Evolutionary conservation across 92 coral and sea anemone genomes (phyloP).

Genomic region (Umimayanthus kanabou): DNA sequence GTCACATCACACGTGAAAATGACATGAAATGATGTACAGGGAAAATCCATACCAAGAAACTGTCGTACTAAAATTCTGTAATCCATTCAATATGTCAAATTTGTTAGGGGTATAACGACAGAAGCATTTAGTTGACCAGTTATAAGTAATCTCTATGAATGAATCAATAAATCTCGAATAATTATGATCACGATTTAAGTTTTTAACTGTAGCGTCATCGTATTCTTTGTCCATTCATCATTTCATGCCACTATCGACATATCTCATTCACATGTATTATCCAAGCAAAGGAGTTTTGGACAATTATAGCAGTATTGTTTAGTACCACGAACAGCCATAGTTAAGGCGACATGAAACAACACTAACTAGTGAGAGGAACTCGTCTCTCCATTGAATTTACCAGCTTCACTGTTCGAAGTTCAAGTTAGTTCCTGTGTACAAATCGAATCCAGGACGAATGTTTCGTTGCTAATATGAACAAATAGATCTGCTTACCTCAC

Average conservation of each 20-base stretch:
- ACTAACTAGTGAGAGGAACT: not conserved
- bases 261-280: not conserved
- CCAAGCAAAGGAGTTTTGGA: not conserved
- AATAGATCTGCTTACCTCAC: slow-evolving; percentile 55
- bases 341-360: not conserved
- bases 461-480: not conserved
- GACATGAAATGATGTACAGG: not conserved
- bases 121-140: not conserved
- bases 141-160: not conserved
- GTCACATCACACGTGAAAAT: not conserved
- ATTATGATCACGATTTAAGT: no score
- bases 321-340: not conserved
- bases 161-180: not conserved
- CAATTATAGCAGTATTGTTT: not conserved
- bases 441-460: not conserved
- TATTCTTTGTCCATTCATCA: not conserved
- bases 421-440: not conserved
- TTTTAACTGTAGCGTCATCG: not conserved
- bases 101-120: not conserved
- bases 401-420: slow-evolving; percentile 1
- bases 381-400: not conserved
- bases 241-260: not conserved
- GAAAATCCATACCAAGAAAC: not conserved
- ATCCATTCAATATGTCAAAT: not conserved
- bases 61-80: not conserved